These are phyloP conservation scores for Dexiosoma caninum DNA, from an alignment of 2,888 invertebrate genomes.

Conservation along the genomic window DNA sequence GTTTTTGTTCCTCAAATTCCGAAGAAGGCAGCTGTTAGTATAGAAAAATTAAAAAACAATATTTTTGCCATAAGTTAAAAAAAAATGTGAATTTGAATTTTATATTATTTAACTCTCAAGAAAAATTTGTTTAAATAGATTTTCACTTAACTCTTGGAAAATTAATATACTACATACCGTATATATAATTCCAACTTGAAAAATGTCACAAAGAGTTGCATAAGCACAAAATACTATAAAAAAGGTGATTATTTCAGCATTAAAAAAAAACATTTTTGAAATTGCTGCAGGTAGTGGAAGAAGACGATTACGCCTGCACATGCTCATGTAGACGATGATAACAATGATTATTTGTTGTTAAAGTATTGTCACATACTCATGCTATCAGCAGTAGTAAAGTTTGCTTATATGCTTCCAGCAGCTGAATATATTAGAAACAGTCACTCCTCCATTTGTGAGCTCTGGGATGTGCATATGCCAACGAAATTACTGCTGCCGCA, in stretches of 20 bases:
- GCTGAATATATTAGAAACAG: not conserved
- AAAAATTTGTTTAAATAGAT: no score
- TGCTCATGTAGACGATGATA: conserved; percentile 58
- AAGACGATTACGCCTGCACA: conserved; percentile 22
- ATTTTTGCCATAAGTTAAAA: no score
- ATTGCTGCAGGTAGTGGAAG: conserved; percentile 37
- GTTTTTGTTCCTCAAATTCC: no score
- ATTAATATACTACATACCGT: no score
- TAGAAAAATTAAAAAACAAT: no score
- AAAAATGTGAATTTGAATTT: no score
- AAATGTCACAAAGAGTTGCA: not conserved
- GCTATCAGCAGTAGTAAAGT: not conserved
- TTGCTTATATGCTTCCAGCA: not conserved
- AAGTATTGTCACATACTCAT: conserved; percentile 33
- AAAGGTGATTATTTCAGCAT: not conserved
- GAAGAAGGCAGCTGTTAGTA: no score
- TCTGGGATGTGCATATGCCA: not conserved
- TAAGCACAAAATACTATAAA: not conserved
- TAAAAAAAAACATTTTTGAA: conserved; percentile 12
- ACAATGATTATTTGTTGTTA: conserved; percentile 58
- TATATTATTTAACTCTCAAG: no score
- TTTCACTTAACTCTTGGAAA: no score
- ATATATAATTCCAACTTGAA: no score
- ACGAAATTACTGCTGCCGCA: conserved; percentile 20
- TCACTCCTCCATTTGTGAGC: not conserved